phyloP scores from a whole-genome alignment of 2,888 invertebrate species.

The Aproaerema taeniolella region DNA sequence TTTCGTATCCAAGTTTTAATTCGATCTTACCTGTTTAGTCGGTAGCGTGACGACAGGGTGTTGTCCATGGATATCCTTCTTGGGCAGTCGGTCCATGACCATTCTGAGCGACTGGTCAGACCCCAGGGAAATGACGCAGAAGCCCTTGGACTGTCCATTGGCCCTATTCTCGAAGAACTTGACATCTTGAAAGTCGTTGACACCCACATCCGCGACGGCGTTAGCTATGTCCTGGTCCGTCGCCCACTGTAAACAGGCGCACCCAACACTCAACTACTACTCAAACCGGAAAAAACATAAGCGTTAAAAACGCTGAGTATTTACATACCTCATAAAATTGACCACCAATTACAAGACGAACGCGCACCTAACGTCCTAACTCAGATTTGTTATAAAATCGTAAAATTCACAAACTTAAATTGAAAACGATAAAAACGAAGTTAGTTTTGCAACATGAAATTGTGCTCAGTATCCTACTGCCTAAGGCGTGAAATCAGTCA shows the following conservation, averaged over 20 bases:
- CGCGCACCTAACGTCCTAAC: slow-evolving; percentile 8
- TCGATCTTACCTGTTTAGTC: slow-evolving; percentile 86
- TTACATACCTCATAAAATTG: slow-evolving; percentile 26
- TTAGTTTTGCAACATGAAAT: too few species aligned
- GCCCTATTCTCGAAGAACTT: slow-evolving; percentile 99
- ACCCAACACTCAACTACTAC: too few species aligned
- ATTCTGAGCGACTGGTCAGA: slow-evolving; percentile 93
- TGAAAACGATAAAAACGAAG: too few species aligned
- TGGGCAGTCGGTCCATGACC: slow-evolving; percentile 95
- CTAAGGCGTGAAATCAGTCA: too few species aligned
- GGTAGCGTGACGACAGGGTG: slow-evolving; percentile 96
- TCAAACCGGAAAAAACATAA: slow-evolving; percentile 33
- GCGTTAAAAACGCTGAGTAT: slow-evolving; percentile 18
- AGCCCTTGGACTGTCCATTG: slow-evolving; percentile 99
- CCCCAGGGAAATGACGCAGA: slow-evolving; percentile 96
- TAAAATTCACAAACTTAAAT: too few species aligned
- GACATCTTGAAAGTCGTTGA: slow-evolving; percentile 96
- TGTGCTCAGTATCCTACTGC: too few species aligned
- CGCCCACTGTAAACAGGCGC: slow-evolving; percentile 91
- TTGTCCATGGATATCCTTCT: slow-evolving; percentile 97
- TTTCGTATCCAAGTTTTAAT: neutral
- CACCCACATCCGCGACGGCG: slow-evolving; percentile 91
- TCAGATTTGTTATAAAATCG: too few species aligned
- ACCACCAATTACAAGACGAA: slow-evolving; percentile 4
- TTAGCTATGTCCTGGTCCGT: slow-evolving; percentile 97